phyloP scores from a whole-genome alignment of 2,888 invertebrate genomes.

The Sericinus montela region DNA sequence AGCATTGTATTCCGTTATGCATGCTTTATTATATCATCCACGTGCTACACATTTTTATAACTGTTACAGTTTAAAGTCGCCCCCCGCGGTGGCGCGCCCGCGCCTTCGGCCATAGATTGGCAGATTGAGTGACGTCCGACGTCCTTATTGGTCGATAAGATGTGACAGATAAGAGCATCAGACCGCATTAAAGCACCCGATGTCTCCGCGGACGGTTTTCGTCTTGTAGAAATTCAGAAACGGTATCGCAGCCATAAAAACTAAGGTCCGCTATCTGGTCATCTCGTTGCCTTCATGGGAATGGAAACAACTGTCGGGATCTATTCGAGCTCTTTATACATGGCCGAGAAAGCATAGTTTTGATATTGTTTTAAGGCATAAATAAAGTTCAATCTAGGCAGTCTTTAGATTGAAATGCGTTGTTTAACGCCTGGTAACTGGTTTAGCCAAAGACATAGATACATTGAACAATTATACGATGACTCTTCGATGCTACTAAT shows the following conservation, averaged over 20 bases:
- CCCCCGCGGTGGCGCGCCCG: constrained; percentile 67
- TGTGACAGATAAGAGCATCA: constrained; percentile 71
- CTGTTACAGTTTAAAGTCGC: constrained; percentile 53
- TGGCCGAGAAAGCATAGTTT: not conserved
- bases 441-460: too few relatives aligned
- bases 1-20: constrained; percentile 13
- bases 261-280: constrained; percentile 43
- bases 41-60: constrained; percentile 22
- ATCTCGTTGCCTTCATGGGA: constrained; percentile 61
- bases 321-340: constrained; percentile 26
- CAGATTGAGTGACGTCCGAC: constrained; percentile 75
- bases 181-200: constrained; percentile 63
- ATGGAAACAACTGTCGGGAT: constrained; percentile 73
- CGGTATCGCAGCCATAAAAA: constrained; percentile 60
- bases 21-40: constrained; percentile 18
- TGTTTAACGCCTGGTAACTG: too few relatives aligned
- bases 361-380: not conserved
- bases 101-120: constrained; percentile 59
- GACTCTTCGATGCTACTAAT: too few relatives aligned
- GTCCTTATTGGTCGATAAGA: constrained; percentile 78
- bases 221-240: constrained; percentile 66
- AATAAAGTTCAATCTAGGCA: too few relatives aligned
- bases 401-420: too few relatives aligned
- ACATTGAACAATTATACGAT: too few relatives aligned
- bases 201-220: constrained; percentile 59